phyloP scores from a whole-genome alignment of 2,888 invertebrate genomes.

The Tachystola acroxantha region DNA sequence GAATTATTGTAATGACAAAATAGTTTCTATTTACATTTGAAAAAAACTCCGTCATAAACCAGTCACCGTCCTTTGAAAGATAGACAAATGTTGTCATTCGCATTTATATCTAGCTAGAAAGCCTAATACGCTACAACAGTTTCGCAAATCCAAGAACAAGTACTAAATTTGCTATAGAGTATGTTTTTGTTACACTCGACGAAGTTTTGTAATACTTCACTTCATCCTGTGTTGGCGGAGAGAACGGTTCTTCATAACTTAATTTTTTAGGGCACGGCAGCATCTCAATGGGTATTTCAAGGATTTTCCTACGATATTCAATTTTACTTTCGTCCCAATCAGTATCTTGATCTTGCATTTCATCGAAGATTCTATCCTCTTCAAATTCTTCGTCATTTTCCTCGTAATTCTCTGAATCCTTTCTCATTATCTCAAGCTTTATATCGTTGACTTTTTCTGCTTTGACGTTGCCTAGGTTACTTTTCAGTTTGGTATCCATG shows the following conservation, averaged over 20 bases:
- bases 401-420: constrained; percentile 43
- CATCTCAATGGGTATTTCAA: constrained; percentile 58
- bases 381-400: constrained; percentile 43
- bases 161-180: constrained; percentile 25
- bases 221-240: constrained; percentile 67
- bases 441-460: constrained; percentile 26
- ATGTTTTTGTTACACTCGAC: constrained; percentile 27
- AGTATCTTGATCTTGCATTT: constrained; percentile 63
- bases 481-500: constrained; percentile 68
- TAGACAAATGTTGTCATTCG: no score
- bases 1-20: no score
- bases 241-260: constrained; percentile 53
- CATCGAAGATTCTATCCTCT: constrained; percentile 56
- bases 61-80: no score
- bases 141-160: constrained; percentile 23
- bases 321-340: constrained; percentile 43
- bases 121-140: constrained; percentile 36
- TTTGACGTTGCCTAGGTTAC: constrained; percentile 35
- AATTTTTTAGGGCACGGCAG: constrained; percentile 59
- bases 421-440: constrained; percentile 13
- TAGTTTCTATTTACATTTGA: no score
- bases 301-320: constrained; percentile 51
- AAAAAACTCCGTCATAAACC: no score
- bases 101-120: no score
- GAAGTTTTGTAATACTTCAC: constrained; percentile 65